Evolutionary conservation across 2,888 invertebrate genomes (phyloP).

Genomic region (Leptopterna dolabrata): DNA sequence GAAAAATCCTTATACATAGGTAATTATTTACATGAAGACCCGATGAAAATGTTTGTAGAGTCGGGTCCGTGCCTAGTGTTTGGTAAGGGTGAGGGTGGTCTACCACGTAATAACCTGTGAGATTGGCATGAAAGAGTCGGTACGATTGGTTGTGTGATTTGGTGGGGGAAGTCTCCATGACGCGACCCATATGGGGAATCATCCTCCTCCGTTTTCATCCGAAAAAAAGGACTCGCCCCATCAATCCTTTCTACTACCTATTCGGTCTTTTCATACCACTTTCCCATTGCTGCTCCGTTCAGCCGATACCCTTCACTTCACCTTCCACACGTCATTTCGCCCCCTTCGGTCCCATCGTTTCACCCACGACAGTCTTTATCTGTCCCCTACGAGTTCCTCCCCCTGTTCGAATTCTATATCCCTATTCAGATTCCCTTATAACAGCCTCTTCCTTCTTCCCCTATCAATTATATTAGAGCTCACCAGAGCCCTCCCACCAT

Average conservation of each 20-base stretch:
- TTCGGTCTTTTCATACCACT: background rate
- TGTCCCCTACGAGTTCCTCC: background rate
- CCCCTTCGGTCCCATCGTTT: background rate
- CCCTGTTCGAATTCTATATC: slow-evolving; percentile 3
- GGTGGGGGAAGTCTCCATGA: background rate
- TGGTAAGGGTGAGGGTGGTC: background rate
- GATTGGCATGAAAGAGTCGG: background rate
- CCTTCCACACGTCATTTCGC: background rate
- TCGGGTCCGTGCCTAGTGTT: too few species aligned
- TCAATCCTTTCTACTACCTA: background rate
- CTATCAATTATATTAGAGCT: slow-evolving; percentile 7
- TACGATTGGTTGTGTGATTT: too few species aligned
- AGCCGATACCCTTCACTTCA: background rate
- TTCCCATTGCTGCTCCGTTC: background rate
- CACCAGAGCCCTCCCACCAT: background rate
- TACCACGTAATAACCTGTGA: background rate
- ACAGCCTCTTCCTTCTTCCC: background rate
- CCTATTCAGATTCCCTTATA: slow-evolving; percentile 11
- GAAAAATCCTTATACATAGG: too few species aligned
- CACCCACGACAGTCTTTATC: background rate
- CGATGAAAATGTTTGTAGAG: too few species aligned
- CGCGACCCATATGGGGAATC: background rate
- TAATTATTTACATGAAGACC: too few species aligned
- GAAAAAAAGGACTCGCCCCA: background rate
- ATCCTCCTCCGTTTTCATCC: background rate